Base-by-base conservation (phyloP, 2,888 invertebrate genomes). In the Alloplasta piceator region DNA sequence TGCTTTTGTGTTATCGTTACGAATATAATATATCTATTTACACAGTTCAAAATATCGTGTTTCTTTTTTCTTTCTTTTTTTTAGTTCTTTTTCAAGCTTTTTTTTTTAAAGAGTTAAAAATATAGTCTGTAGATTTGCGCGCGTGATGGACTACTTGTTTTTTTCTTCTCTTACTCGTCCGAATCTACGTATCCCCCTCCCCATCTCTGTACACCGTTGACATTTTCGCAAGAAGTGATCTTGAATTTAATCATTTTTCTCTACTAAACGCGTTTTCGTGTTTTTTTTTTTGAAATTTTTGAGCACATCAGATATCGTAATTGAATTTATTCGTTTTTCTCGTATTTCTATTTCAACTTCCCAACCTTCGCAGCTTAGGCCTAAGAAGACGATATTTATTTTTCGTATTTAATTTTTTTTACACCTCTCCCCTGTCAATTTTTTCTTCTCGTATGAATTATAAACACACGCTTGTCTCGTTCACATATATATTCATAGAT, bases 51-150 rank as follows among this genome's bases (percentile, higher is more conserved):
- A 91, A 91, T 91, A 91, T 92, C 78, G 55, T 71, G 72, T 61
- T 55, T 43, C 56, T 76, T 66, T 70, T 60, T 38, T 52, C 12
- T 48, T 58, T 12, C 4, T 67, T 67, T 16, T 64, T 46, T 58
- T 74, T 61, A 14, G 12, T 52, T 66, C 6, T 56, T 61, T 72
- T 52, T 77, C 67, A 38, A 56, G 68, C 43, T 41, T 48, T 63
- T 48, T 55, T 56, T 26, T 46, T 91, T 90, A 90, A 89, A 91
- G 88, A 91, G 89, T 91, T 91, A 92, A 92, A 92, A 92, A 92
- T 92, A 92, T 92, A 92, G 88, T 91, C 86, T 91, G 89, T 90
- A 90, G 89, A 26, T 86, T 91, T 90, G 89, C 90, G 89, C 90
- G 89, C 89, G 86, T 88, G 89, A 89, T 90, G 90, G 89, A 91